Percentiles rank a stretch among this genome's conserved stretches.
Evolutionary conservation across 2,888 invertebrate species (phyloP).

Genomic region (Monoplex corrugatus): DNA sequence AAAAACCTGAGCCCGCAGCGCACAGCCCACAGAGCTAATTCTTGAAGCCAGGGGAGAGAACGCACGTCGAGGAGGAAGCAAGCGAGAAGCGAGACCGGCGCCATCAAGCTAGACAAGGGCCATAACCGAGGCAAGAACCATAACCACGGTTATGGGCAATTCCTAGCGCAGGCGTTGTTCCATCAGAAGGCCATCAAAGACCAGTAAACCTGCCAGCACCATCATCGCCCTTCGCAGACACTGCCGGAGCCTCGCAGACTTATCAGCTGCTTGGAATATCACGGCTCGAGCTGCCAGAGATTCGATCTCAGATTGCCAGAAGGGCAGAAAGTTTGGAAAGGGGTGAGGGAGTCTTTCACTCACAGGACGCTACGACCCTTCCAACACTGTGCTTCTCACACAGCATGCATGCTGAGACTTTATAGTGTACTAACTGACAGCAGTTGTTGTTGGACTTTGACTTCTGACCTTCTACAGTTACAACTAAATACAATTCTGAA

Average conservation of each 20-base stretch:
- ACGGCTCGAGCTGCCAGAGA: constrained; percentile 22
- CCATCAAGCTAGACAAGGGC: constrained; percentile 32
- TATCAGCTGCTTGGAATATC: constrained; percentile 45
- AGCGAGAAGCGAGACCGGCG: not conserved
- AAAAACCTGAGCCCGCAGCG: not conserved
- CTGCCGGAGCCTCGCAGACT: constrained; percentile 16
- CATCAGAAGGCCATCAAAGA: constrained; percentile 48
- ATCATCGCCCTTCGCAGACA: constrained; percentile 18
- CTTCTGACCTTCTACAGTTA: too few species aligned
- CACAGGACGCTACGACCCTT: not conserved
- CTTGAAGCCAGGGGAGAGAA: not conserved
- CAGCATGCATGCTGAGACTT: too few species aligned
- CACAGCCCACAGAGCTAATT: not conserved
- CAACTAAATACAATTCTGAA: too few species aligned
- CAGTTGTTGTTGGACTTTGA: too few species aligned
- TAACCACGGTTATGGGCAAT: constrained; percentile 46
- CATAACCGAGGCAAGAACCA: constrained; percentile 45
- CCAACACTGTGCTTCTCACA: too few species aligned
- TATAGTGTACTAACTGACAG: too few species aligned
- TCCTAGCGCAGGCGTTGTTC: constrained; percentile 28
- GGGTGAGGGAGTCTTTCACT: not conserved
- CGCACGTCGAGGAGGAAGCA: not conserved
- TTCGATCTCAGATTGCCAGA: constrained; percentile 39
- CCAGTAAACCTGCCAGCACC: constrained; percentile 44
- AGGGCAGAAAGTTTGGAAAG: not conserved